phyloP scores from a whole-genome alignment of 2,888 invertebrate species.

The Nomada goodeniana region DNA sequence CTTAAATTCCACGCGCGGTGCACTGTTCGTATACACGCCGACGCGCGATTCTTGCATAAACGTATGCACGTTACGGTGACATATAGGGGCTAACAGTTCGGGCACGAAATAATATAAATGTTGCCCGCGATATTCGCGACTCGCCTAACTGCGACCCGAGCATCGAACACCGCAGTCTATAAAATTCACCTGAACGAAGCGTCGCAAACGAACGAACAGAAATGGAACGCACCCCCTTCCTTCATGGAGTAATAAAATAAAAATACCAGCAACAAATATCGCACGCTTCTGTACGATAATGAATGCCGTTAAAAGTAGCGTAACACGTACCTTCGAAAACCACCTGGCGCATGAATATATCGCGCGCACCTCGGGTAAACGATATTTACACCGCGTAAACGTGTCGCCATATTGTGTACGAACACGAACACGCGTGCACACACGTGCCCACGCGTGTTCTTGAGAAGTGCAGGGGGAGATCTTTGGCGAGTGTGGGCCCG shows the following conservation, averaged over 20 bases:
- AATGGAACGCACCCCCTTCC: too few relatives aligned
- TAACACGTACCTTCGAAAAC: background rate
- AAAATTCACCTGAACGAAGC: too few relatives aligned
- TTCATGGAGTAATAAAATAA: too few relatives aligned
- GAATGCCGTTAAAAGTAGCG: background rate
- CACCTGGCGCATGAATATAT: conserved; percentile 2
- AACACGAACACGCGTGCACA: background rate
- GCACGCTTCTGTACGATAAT: too few relatives aligned
- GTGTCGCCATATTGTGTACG: conserved; percentile 7
- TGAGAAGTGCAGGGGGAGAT: conserved; percentile 37
- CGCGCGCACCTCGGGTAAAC: background rate
- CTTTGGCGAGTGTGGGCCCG: conserved; percentile 75
- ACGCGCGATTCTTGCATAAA: background rate
- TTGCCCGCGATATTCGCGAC: too few relatives aligned
- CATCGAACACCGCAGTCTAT: too few relatives aligned
- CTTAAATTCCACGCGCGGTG: background rate
- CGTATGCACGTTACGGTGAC: background rate
- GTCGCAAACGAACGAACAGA: too few relatives aligned
- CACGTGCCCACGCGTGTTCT: conserved; percentile 36
- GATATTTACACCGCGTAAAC: conserved; percentile 6
- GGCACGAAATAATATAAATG: too few relatives aligned
- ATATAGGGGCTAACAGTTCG: background rate
- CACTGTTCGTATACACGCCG: background rate
- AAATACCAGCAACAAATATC: background rate
- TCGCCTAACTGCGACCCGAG: too few relatives aligned